A percentile compares a stretch with the other conserved stretches of the same genome.
Evolutionary conservation across 2,888 invertebrate genomes (phyloP).

Genomic region (Amphiduros pacificus): DNA sequence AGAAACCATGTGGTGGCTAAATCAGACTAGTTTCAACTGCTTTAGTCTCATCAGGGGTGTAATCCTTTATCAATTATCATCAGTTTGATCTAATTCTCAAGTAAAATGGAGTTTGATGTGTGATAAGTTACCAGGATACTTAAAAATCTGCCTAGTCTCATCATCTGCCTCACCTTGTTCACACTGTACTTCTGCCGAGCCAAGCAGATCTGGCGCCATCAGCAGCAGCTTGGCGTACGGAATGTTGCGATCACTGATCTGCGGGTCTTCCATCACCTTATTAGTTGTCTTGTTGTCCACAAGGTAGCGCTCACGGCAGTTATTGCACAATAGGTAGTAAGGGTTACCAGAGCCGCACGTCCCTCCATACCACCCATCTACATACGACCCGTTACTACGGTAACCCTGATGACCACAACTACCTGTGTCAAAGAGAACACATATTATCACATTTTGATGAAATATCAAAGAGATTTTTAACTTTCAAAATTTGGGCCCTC

Average conservation of each 20-base stretch:
- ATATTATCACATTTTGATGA: too few relatives aligned
- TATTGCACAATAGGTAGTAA: slow-evolving; percentile 63
- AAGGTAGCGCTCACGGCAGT: slow-evolving; percentile 63
- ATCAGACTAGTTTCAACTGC: too few relatives aligned
- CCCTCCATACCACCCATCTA: slow-evolving; percentile 60
- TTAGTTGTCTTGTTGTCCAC: slow-evolving; percentile 16
- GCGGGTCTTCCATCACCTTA: neutral
- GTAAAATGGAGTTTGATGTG: too few relatives aligned
- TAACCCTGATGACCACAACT: slow-evolving; percentile 43
- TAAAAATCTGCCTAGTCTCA: too few relatives aligned
- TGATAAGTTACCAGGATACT: too few relatives aligned
- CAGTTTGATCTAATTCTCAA: too few relatives aligned
- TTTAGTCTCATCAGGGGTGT: too few relatives aligned
- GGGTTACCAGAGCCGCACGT: slow-evolving; percentile 63
- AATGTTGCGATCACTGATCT: slow-evolving; percentile 6
- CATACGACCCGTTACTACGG: slow-evolving; percentile 48
- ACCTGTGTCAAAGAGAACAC: slow-evolving; percentile 33
- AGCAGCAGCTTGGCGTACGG: slow-evolving; percentile 27
- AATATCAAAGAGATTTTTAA: too few relatives aligned
- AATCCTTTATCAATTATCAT: too few relatives aligned
- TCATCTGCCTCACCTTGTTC: slow-evolving; percentile 27
- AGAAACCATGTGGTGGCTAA: too few relatives aligned
- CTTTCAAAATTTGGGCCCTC: too few relatives aligned
- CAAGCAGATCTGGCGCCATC: slow-evolving; percentile 45
- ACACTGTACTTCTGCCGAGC: slow-evolving; percentile 21